Evolutionary conservation across 2,113 vertebrate species (phyloP), one percentile per base, ranked within the genome.

Genomic region (Pelecanoides urinatrix): DNA sequence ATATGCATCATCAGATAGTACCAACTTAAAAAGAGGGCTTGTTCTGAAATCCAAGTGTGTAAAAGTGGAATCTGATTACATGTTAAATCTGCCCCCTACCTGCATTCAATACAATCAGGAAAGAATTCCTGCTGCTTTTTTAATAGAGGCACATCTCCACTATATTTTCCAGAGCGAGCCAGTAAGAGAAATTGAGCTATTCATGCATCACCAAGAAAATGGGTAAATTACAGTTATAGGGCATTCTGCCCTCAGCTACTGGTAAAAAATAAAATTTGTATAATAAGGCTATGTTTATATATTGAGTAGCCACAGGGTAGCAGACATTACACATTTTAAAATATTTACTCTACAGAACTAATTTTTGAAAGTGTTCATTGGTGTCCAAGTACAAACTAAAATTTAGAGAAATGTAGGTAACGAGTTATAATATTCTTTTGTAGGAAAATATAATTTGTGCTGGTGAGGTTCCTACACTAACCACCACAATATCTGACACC

Each of bases 51-150:
- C 6, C 16, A 82, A 22, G 10, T 44, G 44, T 71, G 36, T 66
- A 11, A 32, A 62, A 71, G n/a, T 59, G 6, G 6, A 47, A 55
- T 76, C 47, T 76, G 66, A 58, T 93, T 78, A 6, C 6, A 34
- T 53, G 22, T 75, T 78, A 84, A 76, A 86, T 77, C 59, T 91
- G n/a, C n/a, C 49, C 32, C 68, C 68, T 78, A 23, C 66, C 34
- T 94, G 18, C 50, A n/a, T 82, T 73, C 72, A 77, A 3, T 78
- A 26, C 17, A 68, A 40, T 42, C n/a, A 65, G n/a, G 52, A 9
- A 86, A 71, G 91, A 71, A 88, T 45, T 32, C 81, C 71, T 68
- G 76, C 70, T 95, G 65, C 2, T 92, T 93, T 94, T 94, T 90
- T 56, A 88, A 87, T 80, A 80, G 79, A 94, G 67, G 15, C 44